A percentile compares a stretch with the other conserved stretches of the same genome.
Evolutionary conservation across 2,797 vertebrate genomes (phyloP).

Genomic region (Clarias fuscus): DNA sequence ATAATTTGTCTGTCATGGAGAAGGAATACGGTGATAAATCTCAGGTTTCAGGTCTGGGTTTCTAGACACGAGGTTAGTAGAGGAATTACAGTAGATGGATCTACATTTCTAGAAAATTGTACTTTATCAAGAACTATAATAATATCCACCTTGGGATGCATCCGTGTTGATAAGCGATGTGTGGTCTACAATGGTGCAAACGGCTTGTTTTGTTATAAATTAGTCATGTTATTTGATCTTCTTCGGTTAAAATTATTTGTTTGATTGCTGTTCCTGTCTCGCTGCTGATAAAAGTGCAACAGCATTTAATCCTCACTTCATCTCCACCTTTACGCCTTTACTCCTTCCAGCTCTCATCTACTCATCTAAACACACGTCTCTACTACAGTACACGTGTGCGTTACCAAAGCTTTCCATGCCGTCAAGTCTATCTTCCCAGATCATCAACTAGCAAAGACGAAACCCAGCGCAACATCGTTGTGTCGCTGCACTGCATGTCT

Average conservation of each 20-base stretch:
- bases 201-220: background rate
- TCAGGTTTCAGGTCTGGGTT: background rate
- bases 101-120: background rate
- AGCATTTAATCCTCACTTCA: background rate
- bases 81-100: background rate
- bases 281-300: too few relatives aligned
- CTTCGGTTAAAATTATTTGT: background rate
- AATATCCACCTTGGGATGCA: background rate
- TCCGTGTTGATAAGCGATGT: background rate
- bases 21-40: background rate
- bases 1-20: background rate
- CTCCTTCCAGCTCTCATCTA: too few relatives aligned
- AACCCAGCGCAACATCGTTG: background rate
- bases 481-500: background rate
- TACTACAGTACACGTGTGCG: background rate
- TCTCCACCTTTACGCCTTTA: background rate
- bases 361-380: background rate
- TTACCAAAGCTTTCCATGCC: background rate
- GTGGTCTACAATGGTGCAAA: background rate
- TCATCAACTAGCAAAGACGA: background rate
- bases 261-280: background rate
- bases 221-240: background rate
- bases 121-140: background rate
- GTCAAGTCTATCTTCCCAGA: background rate
- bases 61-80: background rate